These are phyloP conservation scores for Paramormyrops hopkinsi DNA, from an alignment of 2,797 vertebrate genomes.

Conservation along the genomic window DNA sequence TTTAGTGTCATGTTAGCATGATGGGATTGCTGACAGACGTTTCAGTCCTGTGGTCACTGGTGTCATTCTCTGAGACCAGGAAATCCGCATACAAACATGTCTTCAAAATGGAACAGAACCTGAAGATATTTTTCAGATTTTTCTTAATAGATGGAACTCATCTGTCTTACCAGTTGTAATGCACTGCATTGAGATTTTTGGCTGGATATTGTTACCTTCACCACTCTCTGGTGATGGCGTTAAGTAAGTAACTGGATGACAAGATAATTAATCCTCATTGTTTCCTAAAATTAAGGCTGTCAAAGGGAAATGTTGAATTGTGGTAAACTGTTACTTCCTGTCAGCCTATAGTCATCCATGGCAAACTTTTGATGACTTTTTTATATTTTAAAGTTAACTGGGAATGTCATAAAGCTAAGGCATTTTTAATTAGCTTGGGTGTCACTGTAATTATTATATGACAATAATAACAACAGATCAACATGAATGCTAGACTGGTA, in stretches of 20 bases:
- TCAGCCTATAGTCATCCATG: background rate
- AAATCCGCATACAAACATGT: background rate
- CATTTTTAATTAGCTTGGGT: background rate
- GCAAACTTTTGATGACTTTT: slow-evolving; percentile 5
- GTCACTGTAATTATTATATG: background rate
- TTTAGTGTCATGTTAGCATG: background rate
- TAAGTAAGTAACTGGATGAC: background rate
- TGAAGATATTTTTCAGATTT: background rate
- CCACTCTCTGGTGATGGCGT: background rate
- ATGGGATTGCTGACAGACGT: background rate
- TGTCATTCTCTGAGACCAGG: background rate
- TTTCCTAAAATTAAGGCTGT: background rate
- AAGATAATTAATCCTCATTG: slow-evolving; percentile 9
- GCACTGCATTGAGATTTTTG: background rate
- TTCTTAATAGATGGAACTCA: background rate
- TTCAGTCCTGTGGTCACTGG: background rate
- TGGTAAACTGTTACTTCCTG: background rate
- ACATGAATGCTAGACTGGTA: background rate
- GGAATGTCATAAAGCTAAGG: background rate
- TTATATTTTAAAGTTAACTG: background rate
- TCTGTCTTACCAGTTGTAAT: background rate
- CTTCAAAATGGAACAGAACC: background rate
- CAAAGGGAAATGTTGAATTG: background rate
- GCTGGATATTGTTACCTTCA: background rate
- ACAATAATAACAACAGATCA: slow-evolving; percentile 1